These are phyloP conservation scores for Brachionichthys hirsutus DNA, from an alignment of 2,113 vertebrate genomes.

Conservation along the genomic window DNA sequence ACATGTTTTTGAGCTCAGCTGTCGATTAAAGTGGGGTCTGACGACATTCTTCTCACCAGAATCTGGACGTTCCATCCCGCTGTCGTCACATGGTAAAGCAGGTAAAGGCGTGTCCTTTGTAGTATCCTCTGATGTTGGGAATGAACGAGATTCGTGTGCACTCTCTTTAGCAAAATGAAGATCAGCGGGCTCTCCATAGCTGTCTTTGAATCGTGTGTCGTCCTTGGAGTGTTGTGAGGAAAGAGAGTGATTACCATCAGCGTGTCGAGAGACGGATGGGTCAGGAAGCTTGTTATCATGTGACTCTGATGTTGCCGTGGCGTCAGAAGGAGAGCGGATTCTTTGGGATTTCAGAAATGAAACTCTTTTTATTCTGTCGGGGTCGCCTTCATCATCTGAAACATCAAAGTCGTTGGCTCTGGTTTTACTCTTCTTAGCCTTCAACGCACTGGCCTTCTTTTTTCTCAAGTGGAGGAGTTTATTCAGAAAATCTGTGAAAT, in stretches of 20 bases:
- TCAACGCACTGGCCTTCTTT: slow-evolving; percentile 55
- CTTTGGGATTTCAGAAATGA: slow-evolving; percentile 77
- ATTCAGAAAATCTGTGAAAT: slow-evolving; percentile 67
- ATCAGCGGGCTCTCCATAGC: slow-evolving; percentile 7
- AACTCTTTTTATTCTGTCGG: slow-evolving; percentile 69
- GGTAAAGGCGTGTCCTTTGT: slow-evolving; percentile 45
- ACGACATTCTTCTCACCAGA: slow-evolving; percentile 42
- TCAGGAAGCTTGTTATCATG: slow-evolving; percentile 12
- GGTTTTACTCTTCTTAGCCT: slow-evolving; percentile 60
- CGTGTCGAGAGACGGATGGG: neutral
- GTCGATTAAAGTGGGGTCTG: slow-evolving; percentile 61
- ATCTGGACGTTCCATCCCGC: slow-evolving; percentile 24
- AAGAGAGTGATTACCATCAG: slow-evolving; percentile 13
- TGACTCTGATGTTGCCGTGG: slow-evolving; percentile 4
- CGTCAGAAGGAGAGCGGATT: slow-evolving; percentile 20
- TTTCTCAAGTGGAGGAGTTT: slow-evolving; percentile 68
- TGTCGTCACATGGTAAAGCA: slow-evolving; percentile 43
- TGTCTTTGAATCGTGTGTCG: slow-evolving; percentile 19
- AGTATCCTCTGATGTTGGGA: slow-evolving; percentile 50
- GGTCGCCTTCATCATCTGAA: slow-evolving; percentile 78
- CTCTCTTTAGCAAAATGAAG: slow-evolving; percentile 17
- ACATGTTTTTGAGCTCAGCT: slow-evolving; percentile 43
- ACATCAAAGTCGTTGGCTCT: slow-evolving; percentile 75
- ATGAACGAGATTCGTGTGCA: slow-evolving; percentile 43
- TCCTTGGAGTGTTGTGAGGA: slow-evolving; percentile 29